Evolutionary conservation across 2,113 vertebrate genomes (phyloP), one percentile per base, ranked within the genome.

Genomic region (Takifugu flavidus): DNA sequence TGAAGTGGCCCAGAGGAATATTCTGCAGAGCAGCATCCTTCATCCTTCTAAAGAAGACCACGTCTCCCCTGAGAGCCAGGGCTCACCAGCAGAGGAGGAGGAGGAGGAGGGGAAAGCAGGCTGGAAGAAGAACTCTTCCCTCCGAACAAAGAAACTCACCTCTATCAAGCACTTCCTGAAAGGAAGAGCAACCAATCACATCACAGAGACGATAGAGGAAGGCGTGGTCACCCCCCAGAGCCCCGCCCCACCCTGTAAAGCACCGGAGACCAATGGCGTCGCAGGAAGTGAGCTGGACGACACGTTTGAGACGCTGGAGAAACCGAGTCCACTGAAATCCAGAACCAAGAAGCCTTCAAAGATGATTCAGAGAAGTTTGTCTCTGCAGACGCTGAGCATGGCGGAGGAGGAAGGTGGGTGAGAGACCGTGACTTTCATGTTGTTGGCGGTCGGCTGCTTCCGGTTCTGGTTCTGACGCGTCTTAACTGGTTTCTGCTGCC

Each of bases 151-250:
- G 64, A 90, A 86, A 15, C 88, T 82, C n/a, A 88, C 81, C 62
- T 90, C 89, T 0, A 87, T 91, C 62, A 80, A 83, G 39, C 52
- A 80, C 62, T 90, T 91, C 62, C 50, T 90, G 29, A 90, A 89
- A 49, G 77, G 81, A 53, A 82, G 81, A 56, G 74, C 59, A 49
- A 25, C 20, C 55, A 75, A 74, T 53, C 77, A 80, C 3, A 51
- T 45, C 54, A 27, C 70, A 49, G 82, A 84, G 6, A 75, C 66
- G 1, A 83, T 84, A 0, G 42, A 66, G 39, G 86, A 87, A 31
- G 80, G 64, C 0, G 31, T 59, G 49, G 80, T 58, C 62, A 72
- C 76, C 5, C 67, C 74, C 51, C 77, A 80, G 14, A 79, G 29
- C 45, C 56, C 74, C 6, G 4, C 49, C 14, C 62, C 72, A 2